Evolutionary conservation across 2,888 invertebrate genomes (phyloP).

Genomic region (Latrodectus elegans): DNA sequence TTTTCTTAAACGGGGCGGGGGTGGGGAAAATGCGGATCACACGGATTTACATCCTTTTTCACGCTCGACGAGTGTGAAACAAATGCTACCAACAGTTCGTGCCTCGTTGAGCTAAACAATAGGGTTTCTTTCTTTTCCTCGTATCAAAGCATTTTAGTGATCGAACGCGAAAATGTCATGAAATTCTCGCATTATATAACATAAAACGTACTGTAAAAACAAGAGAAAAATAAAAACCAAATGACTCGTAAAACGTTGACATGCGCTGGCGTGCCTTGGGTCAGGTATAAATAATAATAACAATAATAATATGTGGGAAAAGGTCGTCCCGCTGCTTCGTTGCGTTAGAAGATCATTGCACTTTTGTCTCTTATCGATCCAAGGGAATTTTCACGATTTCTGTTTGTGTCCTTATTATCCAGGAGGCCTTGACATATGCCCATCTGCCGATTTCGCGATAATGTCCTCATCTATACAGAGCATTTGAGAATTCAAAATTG

Average conservation of each 20-base stretch:
- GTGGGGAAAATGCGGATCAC: slow-evolving; percentile 7
- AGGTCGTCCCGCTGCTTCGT: not conserved
- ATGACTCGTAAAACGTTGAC: slow-evolving; percentile 52
- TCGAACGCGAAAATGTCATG: slow-evolving; percentile 33
- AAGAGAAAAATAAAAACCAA: slow-evolving; percentile 23
- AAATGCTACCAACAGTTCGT: slow-evolving; percentile 29
- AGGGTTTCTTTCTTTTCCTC: not conserved
- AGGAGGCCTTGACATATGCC: no score
- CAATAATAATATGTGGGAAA: slow-evolving; percentile 1
- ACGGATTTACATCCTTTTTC: slow-evolving; percentile 53
- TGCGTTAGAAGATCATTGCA: slow-evolving; percentile 7
- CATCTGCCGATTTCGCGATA: no score
- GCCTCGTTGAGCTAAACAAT: slow-evolving; percentile 31
- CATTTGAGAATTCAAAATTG: no score
- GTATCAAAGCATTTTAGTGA: slow-evolving; percentile 5
- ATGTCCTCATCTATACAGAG: no score
- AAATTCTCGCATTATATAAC: slow-evolving; percentile 47
- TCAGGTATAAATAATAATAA: slow-evolving; percentile 22
- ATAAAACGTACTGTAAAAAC: slow-evolving; percentile 9
- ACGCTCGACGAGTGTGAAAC: slow-evolving; percentile 43
- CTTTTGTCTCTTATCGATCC: not conserved
- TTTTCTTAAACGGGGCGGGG: not conserved
- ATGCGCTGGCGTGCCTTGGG: slow-evolving; percentile 29
- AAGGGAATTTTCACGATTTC: no score
- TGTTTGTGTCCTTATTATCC: no score